Conservation (phyloP, 2,797 vertebrate genomes). For the Mormyrus hasselquistii region DNA sequence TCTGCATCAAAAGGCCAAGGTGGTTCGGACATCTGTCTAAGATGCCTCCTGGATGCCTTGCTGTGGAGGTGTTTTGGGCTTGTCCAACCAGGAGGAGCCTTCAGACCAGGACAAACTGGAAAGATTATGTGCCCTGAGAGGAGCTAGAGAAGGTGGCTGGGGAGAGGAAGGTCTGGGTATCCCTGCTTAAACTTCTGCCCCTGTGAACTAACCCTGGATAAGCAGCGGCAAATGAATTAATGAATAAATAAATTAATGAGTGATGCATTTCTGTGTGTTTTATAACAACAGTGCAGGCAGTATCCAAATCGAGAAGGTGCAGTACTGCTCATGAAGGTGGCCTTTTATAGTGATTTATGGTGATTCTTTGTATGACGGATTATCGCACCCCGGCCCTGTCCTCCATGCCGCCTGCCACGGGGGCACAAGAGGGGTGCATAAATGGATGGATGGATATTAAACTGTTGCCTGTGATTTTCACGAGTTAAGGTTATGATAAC, state of each 20-base stretch:
- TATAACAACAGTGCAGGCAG: not conserved
- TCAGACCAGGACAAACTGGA: not conserved
- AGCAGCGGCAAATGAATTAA: not conserved
- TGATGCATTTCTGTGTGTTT: not conserved
- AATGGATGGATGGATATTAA: not conserved
- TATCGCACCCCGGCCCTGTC: not conserved
- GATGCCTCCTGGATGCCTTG: not conserved
- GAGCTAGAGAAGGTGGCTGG: not conserved
- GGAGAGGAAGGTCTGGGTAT: not conserved
- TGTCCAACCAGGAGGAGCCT: not conserved
- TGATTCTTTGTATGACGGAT: not conserved
- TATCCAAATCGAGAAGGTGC: not conserved
- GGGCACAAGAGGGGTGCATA: not conserved
- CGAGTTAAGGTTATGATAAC: not conserved
- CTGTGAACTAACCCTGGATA: not conserved
- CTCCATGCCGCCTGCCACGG: not conserved
- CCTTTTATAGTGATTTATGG: not conserved
- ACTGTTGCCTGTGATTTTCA: not conserved
- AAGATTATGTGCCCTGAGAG: not conserved
- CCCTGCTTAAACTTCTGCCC: not conserved
- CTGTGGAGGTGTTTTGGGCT: not conserved
- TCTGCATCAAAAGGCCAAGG: not conserved
- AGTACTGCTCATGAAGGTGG: not conserved
- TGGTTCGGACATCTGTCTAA: not conserved
- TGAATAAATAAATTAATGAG: not conserved